Base-by-base conservation (phyloP, 2,113 vertebrate species). In the Tragulus kanchil region DNA sequence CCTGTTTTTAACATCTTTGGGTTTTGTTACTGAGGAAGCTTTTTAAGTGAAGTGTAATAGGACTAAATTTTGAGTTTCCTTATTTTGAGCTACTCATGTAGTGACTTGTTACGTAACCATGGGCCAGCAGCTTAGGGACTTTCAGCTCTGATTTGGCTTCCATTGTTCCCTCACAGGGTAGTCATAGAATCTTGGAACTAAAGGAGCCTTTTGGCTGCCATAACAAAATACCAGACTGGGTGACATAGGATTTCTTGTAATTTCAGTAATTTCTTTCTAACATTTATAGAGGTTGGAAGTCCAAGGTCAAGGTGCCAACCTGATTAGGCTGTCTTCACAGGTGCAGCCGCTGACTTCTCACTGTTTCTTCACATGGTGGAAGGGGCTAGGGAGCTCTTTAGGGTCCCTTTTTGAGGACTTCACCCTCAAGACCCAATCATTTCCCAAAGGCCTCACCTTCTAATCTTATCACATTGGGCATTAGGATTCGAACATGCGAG, bases 161-260 rank as follows among this genome's bases (percentile, higher is more conserved):
- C 50, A 8, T 50, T 36, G 14, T 73, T 93, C 31, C 31, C 90
- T 93, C 90, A 56, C 59, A 69, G n/a, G 54, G 54, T 56, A 54
- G 31, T 89, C 31, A 61, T 19, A 90, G 42, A 95, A 48, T 90
- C 59, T 59, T 81, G 91, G 31, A 88, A 79, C 92, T 92, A 92
- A 92, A 71, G 78, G 54, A 85, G 69, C 61, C 77, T 85, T 79
- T n/a, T 69, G 81, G 28, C 61, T 78, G 23, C 52, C 85, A n/a
- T 79, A 90, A 85, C 88, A 85, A 69, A 90, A 85, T 67, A 67
- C 28, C 16, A 31, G 61, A 85, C 52, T 73, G 17, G 75, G 5
- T 94, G 31, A n/a, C 45, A 88, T 62, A 62, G 23, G n/a, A 69
- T 75, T 54, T 75, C 23, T 75, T 75, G 26, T 8, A 54, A 52